These are phyloP conservation scores for Eriocheir sinensis DNA, from an alignment of 1,140 invertebrate genomes.

Conservation along the genomic window DNA sequence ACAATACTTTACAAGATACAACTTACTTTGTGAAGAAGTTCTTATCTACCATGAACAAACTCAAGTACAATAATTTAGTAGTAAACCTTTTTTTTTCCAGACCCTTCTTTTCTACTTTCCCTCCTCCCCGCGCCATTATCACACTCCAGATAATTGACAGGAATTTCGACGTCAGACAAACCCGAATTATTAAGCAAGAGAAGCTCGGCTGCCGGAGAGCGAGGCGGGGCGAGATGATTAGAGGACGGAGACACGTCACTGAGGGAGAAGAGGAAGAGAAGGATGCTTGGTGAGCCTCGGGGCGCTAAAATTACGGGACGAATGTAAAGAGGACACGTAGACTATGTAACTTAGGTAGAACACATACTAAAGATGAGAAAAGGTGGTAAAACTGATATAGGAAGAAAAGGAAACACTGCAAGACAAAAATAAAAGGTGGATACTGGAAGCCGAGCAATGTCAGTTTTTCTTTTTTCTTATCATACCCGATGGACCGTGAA, in stretches of 20 bases:
- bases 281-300: neutral
- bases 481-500: neutral
- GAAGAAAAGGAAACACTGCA: neutral
- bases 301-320: neutral
- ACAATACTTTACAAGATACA: neutral
- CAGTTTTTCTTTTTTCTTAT: no score
- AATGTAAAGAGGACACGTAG: neutral
- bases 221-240: neutral
- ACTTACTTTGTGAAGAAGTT: neutral
- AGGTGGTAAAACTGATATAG: neutral
- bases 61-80: neutral
- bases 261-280: neutral
- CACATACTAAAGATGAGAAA: neutral
- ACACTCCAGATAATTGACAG: constrained; percentile 45
- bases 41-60: neutral
- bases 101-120: neutral
- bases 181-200: constrained; percentile 40
- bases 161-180: constrained; percentile 44
- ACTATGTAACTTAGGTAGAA: neutral
- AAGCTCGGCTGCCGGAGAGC: neutral
- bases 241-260: neutral
- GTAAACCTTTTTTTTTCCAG: neutral
- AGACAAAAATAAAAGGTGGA: neutral
- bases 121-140: neutral
- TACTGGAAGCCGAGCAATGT: no score